Evolutionary conservation across 2,113 vertebrate genomes (phyloP).

Genomic region (Megaptera novaeangliae): DNA sequence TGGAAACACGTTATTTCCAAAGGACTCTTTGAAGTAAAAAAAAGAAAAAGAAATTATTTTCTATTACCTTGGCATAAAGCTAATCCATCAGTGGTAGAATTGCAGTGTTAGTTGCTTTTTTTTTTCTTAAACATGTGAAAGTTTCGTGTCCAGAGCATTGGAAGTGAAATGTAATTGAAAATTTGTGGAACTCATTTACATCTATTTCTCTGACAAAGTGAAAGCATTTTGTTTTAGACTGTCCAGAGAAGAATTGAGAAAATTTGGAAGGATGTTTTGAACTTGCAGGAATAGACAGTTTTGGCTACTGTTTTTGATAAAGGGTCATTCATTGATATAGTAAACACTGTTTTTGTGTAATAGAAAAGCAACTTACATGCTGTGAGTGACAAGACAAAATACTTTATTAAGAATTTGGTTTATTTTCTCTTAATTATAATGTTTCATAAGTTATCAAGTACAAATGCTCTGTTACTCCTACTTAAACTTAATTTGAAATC

Average conservation of each 20-base stretch:
- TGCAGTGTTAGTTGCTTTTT: conserved; percentile 8
- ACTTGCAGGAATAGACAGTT: neutral
- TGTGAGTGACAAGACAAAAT: neutral
- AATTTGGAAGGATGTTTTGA: conserved; percentile 46
- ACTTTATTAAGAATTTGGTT: conserved; percentile 22
- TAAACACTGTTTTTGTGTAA: neutral
- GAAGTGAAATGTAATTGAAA: conserved; percentile 40
- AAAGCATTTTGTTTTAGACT: conserved; percentile 65
- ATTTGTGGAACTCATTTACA: conserved; percentile 34
- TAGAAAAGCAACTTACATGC: neutral
- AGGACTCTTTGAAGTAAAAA: conserved; percentile 51
- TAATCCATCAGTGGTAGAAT: conserved; percentile 43
- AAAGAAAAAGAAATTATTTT: conserved; percentile 46
- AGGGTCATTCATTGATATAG: neutral
- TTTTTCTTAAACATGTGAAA: neutral
- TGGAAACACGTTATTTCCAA: conserved; percentile 53
- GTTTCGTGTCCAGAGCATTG: neutral
- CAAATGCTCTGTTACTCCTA: conserved; percentile 27
- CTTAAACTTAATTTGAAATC: neutral
- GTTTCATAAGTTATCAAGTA: conserved; percentile 34
- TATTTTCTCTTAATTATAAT: conserved; percentile 53
- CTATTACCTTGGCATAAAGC: conserved; percentile 48
- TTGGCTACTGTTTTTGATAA: conserved; percentile 30
- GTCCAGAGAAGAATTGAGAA: conserved; percentile 35
- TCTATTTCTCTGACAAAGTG: conserved; percentile 44